Conservation (phyloP, 2,113 vertebrate species). For the Hiodon tergisus region DNA sequence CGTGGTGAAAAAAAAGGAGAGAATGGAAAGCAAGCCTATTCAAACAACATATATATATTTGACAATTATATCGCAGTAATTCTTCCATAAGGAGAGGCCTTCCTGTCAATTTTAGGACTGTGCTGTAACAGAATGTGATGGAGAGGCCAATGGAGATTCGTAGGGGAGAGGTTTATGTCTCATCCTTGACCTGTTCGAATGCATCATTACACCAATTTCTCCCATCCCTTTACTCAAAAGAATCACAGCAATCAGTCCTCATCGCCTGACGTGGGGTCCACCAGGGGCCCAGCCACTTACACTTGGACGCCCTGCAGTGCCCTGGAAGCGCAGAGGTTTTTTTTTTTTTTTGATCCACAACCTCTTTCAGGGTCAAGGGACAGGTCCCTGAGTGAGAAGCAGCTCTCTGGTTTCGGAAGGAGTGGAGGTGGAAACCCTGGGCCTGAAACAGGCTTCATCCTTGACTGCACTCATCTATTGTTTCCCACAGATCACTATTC, state of each 20-base stretch:
- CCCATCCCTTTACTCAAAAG: conserved; percentile 32
- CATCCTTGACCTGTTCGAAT: conserved; percentile 47
- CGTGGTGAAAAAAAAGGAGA: too few relatives aligned
- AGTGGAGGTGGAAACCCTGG: conserved; percentile 33
- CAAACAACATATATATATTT: too few relatives aligned
- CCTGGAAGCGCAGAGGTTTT: conserved; percentile 9
- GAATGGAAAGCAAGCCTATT: too few relatives aligned
- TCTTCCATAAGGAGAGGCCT: too few relatives aligned
- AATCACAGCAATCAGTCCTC: conserved; percentile 25
- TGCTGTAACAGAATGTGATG: neutral
- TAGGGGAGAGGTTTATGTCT: conserved; percentile 36
- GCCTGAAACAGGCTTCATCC: conserved; percentile 43
- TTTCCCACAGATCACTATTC: conserved; percentile 31
- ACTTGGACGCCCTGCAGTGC: neutral
- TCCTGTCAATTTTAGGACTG: too few relatives aligned
- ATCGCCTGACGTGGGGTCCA: conserved; percentile 18
- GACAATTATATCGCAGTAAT: too few relatives aligned
- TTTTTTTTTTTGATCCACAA: neutral
- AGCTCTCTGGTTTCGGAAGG: conserved; percentile 29
- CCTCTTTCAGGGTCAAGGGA: neutral
- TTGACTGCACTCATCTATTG: too few relatives aligned
- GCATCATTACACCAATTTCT: conserved; percentile 43
- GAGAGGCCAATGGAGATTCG: conserved; percentile 23
- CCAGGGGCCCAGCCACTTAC: conserved; percentile 15
- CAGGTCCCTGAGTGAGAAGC: conserved; percentile 26